Base-by-base conservation (phyloP, 2,888 invertebrate genomes). In the Fragum whitleyi region DNA sequence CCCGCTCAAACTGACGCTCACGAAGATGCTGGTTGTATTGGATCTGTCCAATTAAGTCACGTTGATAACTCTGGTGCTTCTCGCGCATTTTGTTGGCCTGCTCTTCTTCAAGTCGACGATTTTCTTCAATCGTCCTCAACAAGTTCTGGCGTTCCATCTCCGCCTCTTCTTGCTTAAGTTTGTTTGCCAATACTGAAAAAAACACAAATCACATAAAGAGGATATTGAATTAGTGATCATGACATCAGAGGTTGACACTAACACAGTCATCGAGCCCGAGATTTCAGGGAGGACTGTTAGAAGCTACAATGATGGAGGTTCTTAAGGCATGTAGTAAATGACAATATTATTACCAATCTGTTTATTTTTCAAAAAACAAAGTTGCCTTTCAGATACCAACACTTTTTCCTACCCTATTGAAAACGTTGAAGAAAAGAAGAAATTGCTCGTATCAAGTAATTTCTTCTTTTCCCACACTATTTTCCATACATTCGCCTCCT, bases 11-110 rank as follows among this genome's bases (percentile, higher is more conserved):
- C 68, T 91, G 91, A 16, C 85, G 80, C n/a, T 89, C 86, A 2
- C 87, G 80, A 51, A 87, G 77, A n/a, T 85, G 84, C 29, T 84
- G 83, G 74, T 93, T 92, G 84, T 92, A 92, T 21, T 88, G 86
- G 55, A 93, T 93, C 89, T 94, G 94, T 28, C 90, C 88, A 21
- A 88, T 69, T 5, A 93, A 88, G 78, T 93, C 93, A n/a, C 79
- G 73, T 87, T 93, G 92, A 86, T 93, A 89, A 9, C 81, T 76
- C 23, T 83, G 36, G 65, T 90, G 89, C 69, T 90, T 83, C 23
- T 87, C 79, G 53, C 85, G 74, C 47, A 85, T 77, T 72, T 88
- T 88, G 47, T 86, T 81, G 0, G 86, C 84, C 69, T 91, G 85
- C 61, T 92, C 90, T 29, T 88, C 87, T 70, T 93, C 93, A 5